These are phyloP conservation scores for Hycleus cichorii DNA, from an alignment of 1,140 invertebrate species.

Conservation along the genomic window DNA sequence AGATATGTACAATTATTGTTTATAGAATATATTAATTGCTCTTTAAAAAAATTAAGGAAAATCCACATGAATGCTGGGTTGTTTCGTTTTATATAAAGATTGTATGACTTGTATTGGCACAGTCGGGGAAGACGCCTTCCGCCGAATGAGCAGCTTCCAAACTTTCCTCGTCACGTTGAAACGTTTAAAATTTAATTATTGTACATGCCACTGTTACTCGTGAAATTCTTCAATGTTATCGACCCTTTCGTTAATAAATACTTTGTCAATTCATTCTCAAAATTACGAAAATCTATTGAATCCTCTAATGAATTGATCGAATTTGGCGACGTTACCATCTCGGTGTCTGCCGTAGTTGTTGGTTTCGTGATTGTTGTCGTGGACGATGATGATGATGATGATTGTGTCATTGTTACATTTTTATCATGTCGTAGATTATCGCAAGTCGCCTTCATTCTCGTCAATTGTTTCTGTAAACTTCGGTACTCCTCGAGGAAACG, in stretches of 20 bases:
- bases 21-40: too few relatives aligned
- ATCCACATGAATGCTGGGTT: too few relatives aligned
- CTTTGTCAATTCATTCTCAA: conserved; percentile 45
- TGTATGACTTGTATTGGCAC: too few relatives aligned
- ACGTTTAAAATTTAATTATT: conserved; percentile 14
- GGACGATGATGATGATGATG: conserved; percentile 39
- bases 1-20: conserved; percentile 18
- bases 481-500: conserved; percentile 69
- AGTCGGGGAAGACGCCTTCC: neutral
- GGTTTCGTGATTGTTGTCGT: neutral
- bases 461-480: conserved; percentile 63
- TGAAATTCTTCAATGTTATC: conserved; percentile 26
- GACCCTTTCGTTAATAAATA: conserved; percentile 44
- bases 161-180: neutral
- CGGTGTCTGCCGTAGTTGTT: conserved; percentile 13
- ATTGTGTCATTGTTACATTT: conserved; percentile 19
- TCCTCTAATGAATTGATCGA: conserved; percentile 43
- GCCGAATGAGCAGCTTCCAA: neutral
- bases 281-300: conserved; percentile 44
- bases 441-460: conserved; percentile 68
- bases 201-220: conserved; percentile 16
- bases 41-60: too few relatives aligned
- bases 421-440: conserved; percentile 51
- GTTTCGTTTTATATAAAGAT: too few relatives aligned
- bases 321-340: conserved; percentile 39